phyloP scores from a whole-genome alignment of 2,113 vertebrate genomes.

The Tor tambroides region DNA sequence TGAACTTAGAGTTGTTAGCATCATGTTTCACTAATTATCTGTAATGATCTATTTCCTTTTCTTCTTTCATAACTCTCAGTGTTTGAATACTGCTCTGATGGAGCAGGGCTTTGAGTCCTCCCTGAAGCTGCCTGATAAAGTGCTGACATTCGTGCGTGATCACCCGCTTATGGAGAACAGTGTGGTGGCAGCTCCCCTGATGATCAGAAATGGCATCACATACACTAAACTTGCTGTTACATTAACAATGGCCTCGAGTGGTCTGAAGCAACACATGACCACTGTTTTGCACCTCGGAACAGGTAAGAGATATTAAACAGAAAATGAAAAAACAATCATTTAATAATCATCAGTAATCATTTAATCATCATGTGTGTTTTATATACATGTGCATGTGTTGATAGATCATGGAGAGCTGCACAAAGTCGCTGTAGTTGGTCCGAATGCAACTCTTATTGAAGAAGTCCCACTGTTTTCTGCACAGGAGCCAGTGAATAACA shows the following conservation, averaged over 20 bases:
- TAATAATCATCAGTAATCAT: background rate
- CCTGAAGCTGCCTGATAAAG: conserved; percentile 84
- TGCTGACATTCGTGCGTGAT: conserved; percentile 85
- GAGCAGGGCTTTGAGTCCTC: conserved; percentile 78
- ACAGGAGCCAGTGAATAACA: conserved; percentile 80
- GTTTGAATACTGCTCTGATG: conserved; percentile 78
- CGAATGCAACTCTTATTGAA: conserved; percentile 77
- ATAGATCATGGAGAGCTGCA: conserved; percentile 82
- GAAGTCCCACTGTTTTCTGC: conserved; percentile 78
- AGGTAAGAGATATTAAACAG: conserved; percentile 69
- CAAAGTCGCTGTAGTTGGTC: conserved; percentile 76
- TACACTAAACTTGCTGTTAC: conserved; percentile 83
- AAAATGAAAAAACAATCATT: background rate
- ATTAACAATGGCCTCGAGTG: conserved; percentile 59
- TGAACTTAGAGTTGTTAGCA: background rate
- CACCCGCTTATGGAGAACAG: conserved; percentile 88
- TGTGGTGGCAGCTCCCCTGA: conserved; percentile 72
- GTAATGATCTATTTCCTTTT: background rate
- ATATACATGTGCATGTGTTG: conserved; percentile 52
- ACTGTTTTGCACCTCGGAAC: conserved; percentile 84
- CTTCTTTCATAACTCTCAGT: conserved; percentile 65
- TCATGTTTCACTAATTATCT: background rate
- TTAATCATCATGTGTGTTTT: background rate
- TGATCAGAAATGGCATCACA: conserved; percentile 77
- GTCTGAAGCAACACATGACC: conserved; percentile 57